Evolutionary conservation across 2,797 vertebrate species (phyloP).

Genomic region (Eupleurogrammus muticus): DNA sequence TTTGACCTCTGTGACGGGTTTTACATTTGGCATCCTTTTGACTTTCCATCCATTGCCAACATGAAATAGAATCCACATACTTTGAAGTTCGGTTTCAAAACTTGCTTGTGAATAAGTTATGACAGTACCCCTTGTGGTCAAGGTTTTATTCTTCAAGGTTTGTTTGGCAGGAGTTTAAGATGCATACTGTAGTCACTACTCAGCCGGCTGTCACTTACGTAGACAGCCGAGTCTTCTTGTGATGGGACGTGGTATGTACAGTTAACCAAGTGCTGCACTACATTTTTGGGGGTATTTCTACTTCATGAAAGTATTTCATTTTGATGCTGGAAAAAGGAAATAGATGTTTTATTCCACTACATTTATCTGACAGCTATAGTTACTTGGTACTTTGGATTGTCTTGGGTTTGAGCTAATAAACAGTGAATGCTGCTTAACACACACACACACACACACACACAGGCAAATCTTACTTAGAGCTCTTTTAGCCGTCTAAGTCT

Average conservation of each 20-base stretch:
- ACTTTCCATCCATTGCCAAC: slow-evolving; percentile 74
- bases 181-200: not conserved
- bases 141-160: slow-evolving; percentile 64
- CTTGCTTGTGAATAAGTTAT: slow-evolving; percentile 77
- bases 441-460: too few species aligned
- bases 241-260: too few species aligned
- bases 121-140: slow-evolving; percentile 67
- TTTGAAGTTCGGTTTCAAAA: slow-evolving; percentile 81
- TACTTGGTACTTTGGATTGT: not conserved
- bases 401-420: too few species aligned
- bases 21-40: slow-evolving; percentile 79
- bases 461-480: too few species aligned
- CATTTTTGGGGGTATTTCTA: not conserved
- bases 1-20: slow-evolving; percentile 75
- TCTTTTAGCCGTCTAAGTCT: too few species aligned
- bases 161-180: slow-evolving; percentile 61
- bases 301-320: not conserved
- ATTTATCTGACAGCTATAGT: too few species aligned
- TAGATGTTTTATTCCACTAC: too few species aligned
- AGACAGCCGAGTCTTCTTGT: not conserved
- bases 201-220: not conserved
- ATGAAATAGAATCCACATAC: slow-evolving; percentile 79
- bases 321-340: not conserved
- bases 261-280: not conserved
- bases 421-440: too few species aligned